Evolutionary conservation across 2,888 invertebrate genomes (phyloP), one percentile per base, ranked within the genome.

Genomic region (Horisme vitalbata): DNA sequence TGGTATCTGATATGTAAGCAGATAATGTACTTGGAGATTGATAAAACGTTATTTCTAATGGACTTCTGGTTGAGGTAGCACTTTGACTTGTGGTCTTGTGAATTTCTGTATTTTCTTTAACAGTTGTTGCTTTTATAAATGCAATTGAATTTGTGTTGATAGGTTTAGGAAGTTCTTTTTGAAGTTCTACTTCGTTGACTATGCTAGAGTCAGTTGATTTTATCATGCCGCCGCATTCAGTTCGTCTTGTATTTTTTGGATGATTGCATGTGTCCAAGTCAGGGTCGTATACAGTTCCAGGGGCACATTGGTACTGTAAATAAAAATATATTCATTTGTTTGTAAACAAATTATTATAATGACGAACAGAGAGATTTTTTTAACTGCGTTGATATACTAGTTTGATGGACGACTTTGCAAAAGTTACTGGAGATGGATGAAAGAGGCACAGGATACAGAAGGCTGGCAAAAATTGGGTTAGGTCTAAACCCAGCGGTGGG

Each of bases 271-370:
- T 88, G 65, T 91, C 91, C 21, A 90, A 89, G 14, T 91, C 87
- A 24, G 92, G 91, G 66, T 95, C 94, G 69, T 93, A 96, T 14
- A 95, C 93, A 1, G 95, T 95, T 8, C 94, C 95, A 23, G 92
- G 91, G 10, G 93, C 94, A 68, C 96, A 96, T 74, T 93, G 91
- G 74, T 95, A 95, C 86, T 88, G 85, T 47, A 92, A 85, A 52
- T 12, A 35, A 35, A 45, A 50, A 37, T 14, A 38, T 0, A 11
- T 14, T 45, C 1, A 7, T 11, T 21, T 24, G 14, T 4, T 2
- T 35, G 5, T 21, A 6, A 18, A 2, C 18, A 18, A n/a, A 18
- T 18, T 1, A 18, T 15, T 2, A 18, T 18, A 2, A 18, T 4
- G 18, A 6, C 4, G 18, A n/a, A 18, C 18, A 18, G 18, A n/a